Evolutionary conservation across 2,113 vertebrate species (phyloP).

Genomic region (Rostratula benghalensis): DNA sequence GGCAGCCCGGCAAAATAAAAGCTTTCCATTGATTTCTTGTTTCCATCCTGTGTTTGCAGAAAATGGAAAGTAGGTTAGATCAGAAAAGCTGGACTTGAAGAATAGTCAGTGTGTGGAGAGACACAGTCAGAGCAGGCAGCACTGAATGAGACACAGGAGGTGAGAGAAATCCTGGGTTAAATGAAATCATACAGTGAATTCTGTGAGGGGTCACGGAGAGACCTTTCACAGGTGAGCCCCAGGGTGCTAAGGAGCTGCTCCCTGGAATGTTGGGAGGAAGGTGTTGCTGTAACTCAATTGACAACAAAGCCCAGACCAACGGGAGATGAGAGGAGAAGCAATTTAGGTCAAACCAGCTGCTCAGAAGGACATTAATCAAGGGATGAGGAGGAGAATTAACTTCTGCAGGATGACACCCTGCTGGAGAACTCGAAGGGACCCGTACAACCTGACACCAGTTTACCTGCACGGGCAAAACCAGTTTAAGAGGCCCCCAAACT

Average conservation of each 20-base stretch:
- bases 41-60: neutral
- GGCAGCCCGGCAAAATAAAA: neutral
- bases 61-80: neutral
- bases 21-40: neutral
- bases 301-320: neutral
- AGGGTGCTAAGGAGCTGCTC: fast-evolving
- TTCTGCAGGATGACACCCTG: neutral
- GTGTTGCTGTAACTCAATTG: neutral
- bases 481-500: neutral
- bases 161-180: neutral
- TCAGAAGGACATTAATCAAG: neutral
- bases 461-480: neutral
- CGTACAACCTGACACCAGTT: neutral
- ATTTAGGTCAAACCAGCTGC: neutral
- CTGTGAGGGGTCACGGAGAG: neutral
- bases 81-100: neutral
- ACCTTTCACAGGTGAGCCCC: neutral
- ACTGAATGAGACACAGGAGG: neutral
- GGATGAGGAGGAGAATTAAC: neutral
- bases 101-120: neutral
- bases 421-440: neutral
- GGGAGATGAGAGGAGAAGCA: neutral
- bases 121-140: neutral
- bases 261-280: neutral
- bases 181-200: neutral